Percentiles rank a stretch among this genome's conserved stretches.
phyloP scores from a whole-genome alignment of 37 sponge, comb jelly and placozoan genomes.

The Chondrilla cf. caribensis region DNA sequence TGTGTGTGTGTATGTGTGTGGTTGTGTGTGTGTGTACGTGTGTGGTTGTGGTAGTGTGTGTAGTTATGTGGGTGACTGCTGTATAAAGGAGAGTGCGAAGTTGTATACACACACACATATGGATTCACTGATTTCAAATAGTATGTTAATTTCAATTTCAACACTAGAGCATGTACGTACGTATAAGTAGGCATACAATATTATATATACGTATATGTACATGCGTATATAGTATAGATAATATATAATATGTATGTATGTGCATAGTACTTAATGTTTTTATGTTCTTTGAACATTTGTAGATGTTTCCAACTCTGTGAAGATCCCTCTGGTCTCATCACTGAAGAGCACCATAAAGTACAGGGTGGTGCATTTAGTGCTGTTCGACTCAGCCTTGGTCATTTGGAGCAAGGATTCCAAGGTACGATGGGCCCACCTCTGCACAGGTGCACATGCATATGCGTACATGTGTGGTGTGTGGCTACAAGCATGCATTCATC shows the following conservation, averaged over 20 bases:
- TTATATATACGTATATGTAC: not conserved
- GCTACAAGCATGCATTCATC: not conserved
- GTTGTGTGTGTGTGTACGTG: not conserved
- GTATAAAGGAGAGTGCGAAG: too few relatives aligned
- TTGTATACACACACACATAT: not conserved
- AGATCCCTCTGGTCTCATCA: slow-evolving; percentile 22
- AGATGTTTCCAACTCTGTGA: slow-evolving; percentile 2
- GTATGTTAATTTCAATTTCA: too few relatives aligned
- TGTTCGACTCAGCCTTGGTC: slow-evolving; percentile 56
- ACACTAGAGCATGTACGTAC: too few relatives aligned
- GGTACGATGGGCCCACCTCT: not conserved
- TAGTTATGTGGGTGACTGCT: too few relatives aligned
- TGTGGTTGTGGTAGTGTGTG: too few relatives aligned
- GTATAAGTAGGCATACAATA: too few relatives aligned
- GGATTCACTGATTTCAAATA: too few relatives aligned
- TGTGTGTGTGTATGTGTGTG: not conserved
- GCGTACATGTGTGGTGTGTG: not conserved
- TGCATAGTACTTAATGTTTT: not conserved
- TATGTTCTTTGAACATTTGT: not conserved
- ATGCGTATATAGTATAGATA: not conserved
- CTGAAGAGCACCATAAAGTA: slow-evolving; percentile 43
- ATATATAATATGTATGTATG: not conserved
- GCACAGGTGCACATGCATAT: not conserved
- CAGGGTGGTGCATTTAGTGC: slow-evolving; percentile 32
- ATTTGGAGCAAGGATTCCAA: slow-evolving; percentile 42